These are phyloP conservation scores for Leptopterna dolabrata DNA, from an alignment of 2,888 invertebrate genomes.

Conservation along the genomic window DNA sequence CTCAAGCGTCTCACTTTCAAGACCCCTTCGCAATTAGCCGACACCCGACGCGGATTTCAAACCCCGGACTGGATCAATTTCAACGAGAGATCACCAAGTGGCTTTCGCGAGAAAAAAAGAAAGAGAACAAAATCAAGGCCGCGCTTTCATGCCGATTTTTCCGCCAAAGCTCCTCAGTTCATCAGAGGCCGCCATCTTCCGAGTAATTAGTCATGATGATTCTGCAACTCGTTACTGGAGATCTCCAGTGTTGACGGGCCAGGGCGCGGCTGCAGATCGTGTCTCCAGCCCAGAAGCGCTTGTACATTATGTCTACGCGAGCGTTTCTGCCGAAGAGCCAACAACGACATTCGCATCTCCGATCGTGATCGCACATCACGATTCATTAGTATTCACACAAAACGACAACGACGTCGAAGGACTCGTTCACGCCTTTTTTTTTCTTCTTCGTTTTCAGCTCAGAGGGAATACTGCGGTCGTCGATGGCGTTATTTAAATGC, in stretches of 20 bases:
- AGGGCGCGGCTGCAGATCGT: neutral
- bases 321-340: neutral
- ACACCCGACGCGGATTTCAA: neutral
- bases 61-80: neutral
- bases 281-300: neutral
- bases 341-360: neutral
- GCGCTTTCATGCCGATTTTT: conserved; percentile 33
- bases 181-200: neutral
- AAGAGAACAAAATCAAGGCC: neutral
- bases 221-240: conserved; percentile 16
- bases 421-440: neutral
- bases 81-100: neutral
- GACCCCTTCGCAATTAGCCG: neutral
- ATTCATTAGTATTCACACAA: neutral
- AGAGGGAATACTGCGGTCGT: neutral
- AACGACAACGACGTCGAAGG: neutral
- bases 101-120: neutral
- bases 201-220: neutral
- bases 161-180: neutral
- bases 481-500: neutral
- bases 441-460: neutral
- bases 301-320: neutral
- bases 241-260: conserved; percentile 5
- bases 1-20: neutral
- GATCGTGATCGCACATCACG: neutral